These are phyloP conservation scores for Lophura nycthemera DNA, from an alignment of 2,113 vertebrate species.

Conservation along the genomic window DNA sequence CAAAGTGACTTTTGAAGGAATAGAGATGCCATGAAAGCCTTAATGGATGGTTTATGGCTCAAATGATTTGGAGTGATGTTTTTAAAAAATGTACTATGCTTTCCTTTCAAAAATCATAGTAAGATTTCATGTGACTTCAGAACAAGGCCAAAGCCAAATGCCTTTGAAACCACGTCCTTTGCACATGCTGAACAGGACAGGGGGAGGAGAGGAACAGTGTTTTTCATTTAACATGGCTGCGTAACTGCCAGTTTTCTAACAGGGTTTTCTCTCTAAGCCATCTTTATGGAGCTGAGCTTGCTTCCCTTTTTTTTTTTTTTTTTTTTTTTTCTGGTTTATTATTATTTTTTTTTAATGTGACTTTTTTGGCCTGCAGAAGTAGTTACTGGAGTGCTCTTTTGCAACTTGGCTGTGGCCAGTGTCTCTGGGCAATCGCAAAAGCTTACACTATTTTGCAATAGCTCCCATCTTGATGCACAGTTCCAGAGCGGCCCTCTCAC, in stretches of 20 bases:
- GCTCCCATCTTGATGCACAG: neutral
- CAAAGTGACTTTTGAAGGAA: neutral
- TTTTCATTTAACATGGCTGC: neutral
- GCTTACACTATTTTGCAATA: slow-evolving; percentile 14
- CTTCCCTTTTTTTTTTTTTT: accelerated
- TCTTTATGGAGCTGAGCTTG: neutral
- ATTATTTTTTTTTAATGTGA: neutral
- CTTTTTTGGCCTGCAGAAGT: slow-evolving; percentile 18
- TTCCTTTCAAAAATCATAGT: neutral
- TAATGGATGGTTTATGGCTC: neutral
- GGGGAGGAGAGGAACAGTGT: neutral
- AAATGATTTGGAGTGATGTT: neutral
- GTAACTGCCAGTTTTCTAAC: neutral
- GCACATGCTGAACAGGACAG: neutral
- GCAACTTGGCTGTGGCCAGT: slow-evolving; percentile 35
- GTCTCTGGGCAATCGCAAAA: slow-evolving; percentile 55
- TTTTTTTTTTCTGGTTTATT: neutral
- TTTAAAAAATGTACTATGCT: neutral
- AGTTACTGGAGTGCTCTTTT: slow-evolving; percentile 30
- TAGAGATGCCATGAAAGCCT: neutral
- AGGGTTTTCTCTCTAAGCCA: neutral
- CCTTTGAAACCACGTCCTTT: neutral
- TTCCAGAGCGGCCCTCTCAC: neutral
- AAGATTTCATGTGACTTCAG: neutral
- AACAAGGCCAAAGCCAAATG: neutral